Base-by-base conservation (phyloP, 1,140 invertebrate genomes). In the Drosophila parabipectinata region DNA sequence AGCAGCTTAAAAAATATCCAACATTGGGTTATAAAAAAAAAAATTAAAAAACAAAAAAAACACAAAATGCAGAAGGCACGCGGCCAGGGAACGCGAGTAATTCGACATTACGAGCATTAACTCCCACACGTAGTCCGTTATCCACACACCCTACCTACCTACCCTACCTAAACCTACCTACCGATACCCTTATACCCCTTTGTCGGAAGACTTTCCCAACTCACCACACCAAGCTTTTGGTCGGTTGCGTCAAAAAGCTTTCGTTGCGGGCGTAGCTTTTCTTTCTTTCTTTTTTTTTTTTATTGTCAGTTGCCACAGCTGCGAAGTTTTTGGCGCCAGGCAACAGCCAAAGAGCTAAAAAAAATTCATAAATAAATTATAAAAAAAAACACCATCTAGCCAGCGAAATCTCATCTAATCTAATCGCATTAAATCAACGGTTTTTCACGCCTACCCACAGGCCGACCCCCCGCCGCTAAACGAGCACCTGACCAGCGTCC, bases 21-120 rank as follows among this genome's bases (percentile, higher is more conserved):
- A 41, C 21, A 15, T 21, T 55, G 54, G 44, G 44, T 28, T 48
- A 24, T 63, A 73, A 37, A 37, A 37, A 37, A 37, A 37, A 72
- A 28, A 26, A 26, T 5, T 5, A 26, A 0, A 26, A 26, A 26
- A 15, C 15, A 15, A 26, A 26, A 26, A 28, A 28, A 6, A 28
- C 6, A 28, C 21, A 63, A 74, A 63, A 53, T 47, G 48, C 61
- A 66, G 41, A 24, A 51, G 63, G 72, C 59, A 69, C 68, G 76
- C 62, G 61, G 63, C 58, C 81, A 69, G 67, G 66, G 60, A 85
- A 61, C 57, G 62, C 67, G 75, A 80, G 67, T 76, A 85, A 85
- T 69, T 84, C 72, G 81, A 85, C 81, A 84, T 85, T 85, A 85
- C 59, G 72, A 85, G 81, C 80, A 79, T 73, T 74, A 73, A 72